Conservation (phyloP, 2,797 vertebrate genomes). For the Thamnophis elegans region DNA sequence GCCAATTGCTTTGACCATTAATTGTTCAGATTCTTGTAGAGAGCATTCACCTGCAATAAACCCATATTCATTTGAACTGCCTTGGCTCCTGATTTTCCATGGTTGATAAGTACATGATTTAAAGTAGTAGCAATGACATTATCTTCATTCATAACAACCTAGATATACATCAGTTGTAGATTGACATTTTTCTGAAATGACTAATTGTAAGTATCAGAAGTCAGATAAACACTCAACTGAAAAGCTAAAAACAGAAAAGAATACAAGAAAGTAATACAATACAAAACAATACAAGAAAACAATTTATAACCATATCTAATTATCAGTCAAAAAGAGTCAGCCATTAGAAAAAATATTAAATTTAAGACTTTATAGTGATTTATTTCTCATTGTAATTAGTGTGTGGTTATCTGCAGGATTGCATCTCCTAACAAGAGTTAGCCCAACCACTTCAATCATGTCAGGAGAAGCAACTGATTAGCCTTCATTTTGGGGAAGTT, state of each 20-base stretch:
- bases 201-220: slow-evolving; percentile 13
- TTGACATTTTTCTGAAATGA: slow-evolving; percentile 24
- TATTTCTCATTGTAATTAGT: slow-evolving; percentile 39
- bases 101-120: neutral
- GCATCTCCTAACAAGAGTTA: neutral
- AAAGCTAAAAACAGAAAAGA: slow-evolving; percentile 33
- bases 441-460: neutral
- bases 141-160: neutral
- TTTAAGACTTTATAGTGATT: slow-evolving; percentile 67
- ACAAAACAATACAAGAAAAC: slow-evolving; percentile 22
- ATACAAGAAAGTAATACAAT: slow-evolving; percentile 21
- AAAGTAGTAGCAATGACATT: neutral
- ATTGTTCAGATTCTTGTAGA: too few relatives aligned
- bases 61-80: neutral
- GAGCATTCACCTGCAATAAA: too few relatives aligned
- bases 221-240: slow-evolving; percentile 48
- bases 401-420: neutral
- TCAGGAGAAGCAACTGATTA: neutral
- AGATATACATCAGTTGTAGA: slow-evolving; percentile 5
- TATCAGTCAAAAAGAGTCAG: slow-evolving; percentile 56
- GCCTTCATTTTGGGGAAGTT: neutral
- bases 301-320: slow-evolving; percentile 48
- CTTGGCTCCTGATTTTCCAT: neutral
- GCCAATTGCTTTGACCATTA: too few relatives aligned
- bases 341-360: slow-evolving; percentile 32